Conservation (phyloP, 2,113 vertebrate species). For the Holacanthus passer region DNA sequence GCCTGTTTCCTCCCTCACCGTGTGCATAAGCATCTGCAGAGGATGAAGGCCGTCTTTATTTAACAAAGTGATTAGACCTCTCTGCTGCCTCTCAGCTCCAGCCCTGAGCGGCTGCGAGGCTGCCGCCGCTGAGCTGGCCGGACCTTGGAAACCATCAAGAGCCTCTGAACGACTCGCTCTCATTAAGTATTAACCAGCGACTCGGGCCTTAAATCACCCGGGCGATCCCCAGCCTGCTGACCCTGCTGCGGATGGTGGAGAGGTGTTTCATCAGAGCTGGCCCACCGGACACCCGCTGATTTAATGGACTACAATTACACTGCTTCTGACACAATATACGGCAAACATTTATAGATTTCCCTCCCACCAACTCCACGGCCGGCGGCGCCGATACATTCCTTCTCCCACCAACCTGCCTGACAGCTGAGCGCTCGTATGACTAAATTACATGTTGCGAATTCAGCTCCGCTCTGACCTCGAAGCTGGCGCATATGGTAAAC, state of each 20-base stretch:
- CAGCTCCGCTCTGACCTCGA: constrained; percentile 7
- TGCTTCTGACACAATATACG: constrained; percentile 74
- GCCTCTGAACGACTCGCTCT: constrained; percentile 63
- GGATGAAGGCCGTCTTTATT: constrained; percentile 54
- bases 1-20: constrained; percentile 36
- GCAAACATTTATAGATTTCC: constrained; percentile 76
- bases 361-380: constrained; percentile 57
- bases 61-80: constrained; percentile 66
- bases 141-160: constrained; percentile 60
- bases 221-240: constrained; percentile 72
- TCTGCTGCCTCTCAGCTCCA: constrained; percentile 55
- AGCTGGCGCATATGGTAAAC: constrained; percentile 34
- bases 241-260: constrained; percentile 66
- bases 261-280: constrained; percentile 66
- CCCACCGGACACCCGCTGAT: constrained; percentile 70
- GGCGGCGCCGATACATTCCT: constrained; percentile 26
- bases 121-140: constrained; percentile 38
- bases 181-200: constrained; percentile 77
- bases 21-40: constrained; percentile 31
- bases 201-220: constrained; percentile 72
- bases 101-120: constrained; percentile 31
- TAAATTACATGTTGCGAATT: constrained; percentile 59
- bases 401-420: constrained; percentile 22
- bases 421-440: constrained; percentile 15
- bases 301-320: constrained; percentile 79